These are phyloP conservation scores for Gallinago jamesoni DNA, from an alignment of 2,113 vertebrate genomes.

Conservation along the genomic window DNA sequence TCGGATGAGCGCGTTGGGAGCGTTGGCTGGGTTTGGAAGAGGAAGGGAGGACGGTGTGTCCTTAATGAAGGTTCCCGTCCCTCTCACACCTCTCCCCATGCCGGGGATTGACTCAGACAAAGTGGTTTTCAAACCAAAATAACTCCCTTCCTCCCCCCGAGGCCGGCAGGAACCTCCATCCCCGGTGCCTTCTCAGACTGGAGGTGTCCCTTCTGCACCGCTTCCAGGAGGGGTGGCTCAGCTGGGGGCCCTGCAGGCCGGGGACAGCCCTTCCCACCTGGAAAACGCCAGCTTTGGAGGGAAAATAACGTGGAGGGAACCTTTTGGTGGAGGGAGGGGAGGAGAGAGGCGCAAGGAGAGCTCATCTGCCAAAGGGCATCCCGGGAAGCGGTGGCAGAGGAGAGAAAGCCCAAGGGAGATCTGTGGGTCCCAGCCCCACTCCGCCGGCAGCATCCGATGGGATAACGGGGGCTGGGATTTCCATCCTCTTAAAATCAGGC, in stretches of 20 bases:
- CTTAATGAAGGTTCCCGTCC: background rate
- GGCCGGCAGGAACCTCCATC: background rate
- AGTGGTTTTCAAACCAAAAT: background rate
- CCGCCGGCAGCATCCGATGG: background rate
- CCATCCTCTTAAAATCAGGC: background rate
- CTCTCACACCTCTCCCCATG: background rate
- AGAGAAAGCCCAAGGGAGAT: background rate
- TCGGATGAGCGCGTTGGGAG: background rate
- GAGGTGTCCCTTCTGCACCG: rapidly evolving
- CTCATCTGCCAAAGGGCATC: background rate
- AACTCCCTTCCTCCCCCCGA: background rate
- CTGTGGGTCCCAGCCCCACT: background rate
- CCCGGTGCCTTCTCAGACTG: rapidly evolving
- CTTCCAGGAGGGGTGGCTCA: background rate
- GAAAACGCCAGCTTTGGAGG: too few relatives aligned
- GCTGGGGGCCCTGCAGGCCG: background rate
- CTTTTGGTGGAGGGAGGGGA: background rate
- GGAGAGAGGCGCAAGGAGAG: background rate
- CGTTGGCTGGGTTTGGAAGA: background rate
- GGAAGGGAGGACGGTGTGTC: background rate
- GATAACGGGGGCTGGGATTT: background rate
- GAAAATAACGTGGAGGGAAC: background rate
- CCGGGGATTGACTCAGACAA: background rate
- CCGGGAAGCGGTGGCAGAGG: background rate
- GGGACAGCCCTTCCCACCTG: background rate